A percentile compares a stretch with the other conserved stretches of the same genome.
Evolutionary conservation across 30 jellyfish, hydroid and myxozoan genomes (phyloP).

Genomic region (Clytia hemisphaerica): DNA sequence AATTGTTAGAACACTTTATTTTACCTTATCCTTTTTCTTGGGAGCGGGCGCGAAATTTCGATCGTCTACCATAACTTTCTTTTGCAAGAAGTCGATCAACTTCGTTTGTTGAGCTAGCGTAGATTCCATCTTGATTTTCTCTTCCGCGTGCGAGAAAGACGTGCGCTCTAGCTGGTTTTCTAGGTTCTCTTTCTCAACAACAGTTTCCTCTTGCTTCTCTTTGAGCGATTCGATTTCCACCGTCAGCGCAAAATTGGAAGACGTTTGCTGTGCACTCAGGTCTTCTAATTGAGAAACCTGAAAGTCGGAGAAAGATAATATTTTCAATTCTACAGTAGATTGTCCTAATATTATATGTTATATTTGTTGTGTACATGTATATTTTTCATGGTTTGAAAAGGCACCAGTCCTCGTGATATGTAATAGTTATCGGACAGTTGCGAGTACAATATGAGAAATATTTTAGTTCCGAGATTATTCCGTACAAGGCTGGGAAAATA

Average conservation of each 20-base stretch:
- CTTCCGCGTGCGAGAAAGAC: conserved; percentile 95
- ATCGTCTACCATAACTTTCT: conserved; percentile 53
- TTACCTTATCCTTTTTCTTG: conserved; percentile 77
- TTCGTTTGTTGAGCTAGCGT: conserved; percentile 97
- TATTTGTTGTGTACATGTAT: too few relatives aligned
- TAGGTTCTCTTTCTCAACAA: conserved; percentile 71
- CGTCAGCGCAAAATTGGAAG: conserved; percentile 85
- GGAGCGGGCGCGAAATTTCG: conserved; percentile 26
- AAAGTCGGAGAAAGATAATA: neutral
- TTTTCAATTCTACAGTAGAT: neutral
- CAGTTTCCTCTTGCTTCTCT: conserved; percentile 63
- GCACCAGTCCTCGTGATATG: too few relatives aligned
- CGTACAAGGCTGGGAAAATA: too few relatives aligned
- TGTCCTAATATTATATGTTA: too few relatives aligned
- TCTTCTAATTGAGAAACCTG: conserved; percentile 64
- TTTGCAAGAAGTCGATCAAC: conserved; percentile 91
- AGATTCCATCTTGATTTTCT: conserved; percentile 90
- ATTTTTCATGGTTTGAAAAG: too few relatives aligned
- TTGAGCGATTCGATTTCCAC: conserved; percentile 91
- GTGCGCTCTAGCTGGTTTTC: conserved; percentile 91
- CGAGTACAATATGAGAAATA: too few relatives aligned
- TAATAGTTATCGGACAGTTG: too few relatives aligned
- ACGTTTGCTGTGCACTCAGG: conserved; percentile 76
- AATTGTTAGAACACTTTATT: too few relatives aligned
- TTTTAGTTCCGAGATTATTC: too few relatives aligned